Base-by-base conservation (phyloP, 1,140 invertebrate species). In the Magallana angulata region DNA sequence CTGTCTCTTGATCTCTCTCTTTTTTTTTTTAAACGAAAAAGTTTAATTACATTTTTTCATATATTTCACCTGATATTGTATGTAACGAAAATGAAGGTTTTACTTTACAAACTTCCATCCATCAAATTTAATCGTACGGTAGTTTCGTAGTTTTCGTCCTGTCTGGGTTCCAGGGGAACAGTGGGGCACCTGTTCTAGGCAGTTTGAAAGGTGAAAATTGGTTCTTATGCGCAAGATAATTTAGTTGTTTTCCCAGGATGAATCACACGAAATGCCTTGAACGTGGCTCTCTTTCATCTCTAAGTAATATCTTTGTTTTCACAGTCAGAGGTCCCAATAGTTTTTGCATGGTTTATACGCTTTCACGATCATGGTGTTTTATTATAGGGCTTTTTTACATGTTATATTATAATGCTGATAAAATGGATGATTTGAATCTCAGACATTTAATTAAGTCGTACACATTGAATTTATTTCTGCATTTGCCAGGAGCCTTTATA, bases 171-270 rank as follows among this genome's bases (percentile, higher is more conserved):
- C 16, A 64, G 60, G 14, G 60, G 14, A 64, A 64, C 14, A 64
- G 36, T 76, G 7, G 18, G 68, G 68, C 18, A 76, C 68, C 68
- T 36, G 68, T 30, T 76, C 24, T 30, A 76, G 24, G 12, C 36
- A 71, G 11, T 71, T 9, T 30, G 68, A 36, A 76, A 76, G 68
- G 68, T 76, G 68, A 76, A 24, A 76, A 76, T 9, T 24, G 24
- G 12, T 18, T 76, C 11, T 30, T 30, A 12, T 18, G 24, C 8
- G 7, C 9, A 30, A 76, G 68, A 30, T 76, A 76, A 36, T 30
- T 76, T 76, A 30, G 68, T 24, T 76, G 68, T 76, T 76, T 76
- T 76, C 68, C 14, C 24, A 30, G 68, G 68, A 76, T 76, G 68
- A 30, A 11, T 76, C 68, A 48, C 30, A 7, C 8, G 9, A 12